Conservation (phyloP, 2,888 invertebrate species). For the Drosophila rellima region DNA sequence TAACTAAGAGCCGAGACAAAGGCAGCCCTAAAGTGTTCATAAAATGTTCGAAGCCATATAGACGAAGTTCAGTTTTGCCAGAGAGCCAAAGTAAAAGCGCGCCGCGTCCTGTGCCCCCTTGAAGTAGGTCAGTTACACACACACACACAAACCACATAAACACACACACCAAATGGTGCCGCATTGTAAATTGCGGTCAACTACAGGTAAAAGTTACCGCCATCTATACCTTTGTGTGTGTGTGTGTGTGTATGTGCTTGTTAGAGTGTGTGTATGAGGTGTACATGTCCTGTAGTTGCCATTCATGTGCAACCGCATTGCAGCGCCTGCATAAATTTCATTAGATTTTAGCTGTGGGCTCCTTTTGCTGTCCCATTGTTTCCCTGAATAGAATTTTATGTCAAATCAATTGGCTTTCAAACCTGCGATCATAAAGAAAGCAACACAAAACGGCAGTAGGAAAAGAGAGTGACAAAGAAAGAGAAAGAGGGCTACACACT, state of each 20-base stretch:
- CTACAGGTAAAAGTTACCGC: constrained; percentile 71
- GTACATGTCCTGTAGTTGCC: constrained; percentile 53
- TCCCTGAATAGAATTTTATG: constrained; percentile 49
- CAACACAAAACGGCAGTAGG: neutral
- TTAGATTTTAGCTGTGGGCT: constrained; percentile 73
- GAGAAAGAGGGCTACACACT: constrained; percentile 14
- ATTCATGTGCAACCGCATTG: constrained; percentile 74
- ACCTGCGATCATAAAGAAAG: constrained; percentile 29
- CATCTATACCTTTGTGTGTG: constrained; percentile 18
- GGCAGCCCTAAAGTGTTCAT: constrained; percentile 73
- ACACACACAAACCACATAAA: constrained; percentile 22
- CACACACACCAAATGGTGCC: constrained; percentile 35
- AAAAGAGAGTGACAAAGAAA: neutral
- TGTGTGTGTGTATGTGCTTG: constrained; percentile 18
- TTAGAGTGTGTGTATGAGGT: constrained; percentile 35
- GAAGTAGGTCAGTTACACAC: constrained; percentile 61
- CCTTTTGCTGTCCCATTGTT: constrained; percentile 46
- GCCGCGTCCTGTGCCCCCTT: constrained; percentile 30
- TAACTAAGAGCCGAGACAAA: constrained; percentile 74
- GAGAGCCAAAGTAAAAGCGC: constrained; percentile 55
- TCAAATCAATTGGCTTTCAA: constrained; percentile 75
- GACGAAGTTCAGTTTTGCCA: constrained; percentile 33
- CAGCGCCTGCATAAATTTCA: constrained; percentile 80
- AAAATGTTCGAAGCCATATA: constrained; percentile 61
- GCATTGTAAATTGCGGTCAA: constrained; percentile 65